Percentiles rank a stretch among this genome's conserved stretches.
Conservation (phyloP, 2,888 invertebrate genomes). For the Linnaemya vulpina region DNA sequence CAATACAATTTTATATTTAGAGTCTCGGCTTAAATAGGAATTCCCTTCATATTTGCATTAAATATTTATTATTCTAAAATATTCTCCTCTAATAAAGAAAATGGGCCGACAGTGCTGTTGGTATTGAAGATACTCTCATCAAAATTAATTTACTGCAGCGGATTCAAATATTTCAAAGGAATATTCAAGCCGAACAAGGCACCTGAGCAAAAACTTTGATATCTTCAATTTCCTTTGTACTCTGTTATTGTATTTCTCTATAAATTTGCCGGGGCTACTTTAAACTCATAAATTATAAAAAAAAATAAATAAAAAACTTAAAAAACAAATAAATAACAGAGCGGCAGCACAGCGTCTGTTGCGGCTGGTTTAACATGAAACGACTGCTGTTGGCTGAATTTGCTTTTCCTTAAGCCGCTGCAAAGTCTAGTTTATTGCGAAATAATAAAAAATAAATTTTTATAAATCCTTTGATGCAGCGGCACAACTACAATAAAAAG, state of each 20-base stretch:
- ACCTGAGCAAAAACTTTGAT: no score
- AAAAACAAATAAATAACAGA: background rate
- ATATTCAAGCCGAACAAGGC: no score
- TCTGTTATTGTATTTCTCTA: background rate
- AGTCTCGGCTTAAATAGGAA: no score
- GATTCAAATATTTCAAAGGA: background rate
- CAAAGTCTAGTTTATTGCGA: slow-evolving; percentile 18
- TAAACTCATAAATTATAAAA: slow-evolving; percentile 5
- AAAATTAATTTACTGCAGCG: no score
- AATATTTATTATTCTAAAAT: no score
- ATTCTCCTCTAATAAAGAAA: no score
- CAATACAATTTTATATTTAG: no score
- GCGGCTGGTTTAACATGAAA: slow-evolving; percentile 25
- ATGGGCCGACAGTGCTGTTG: no score
- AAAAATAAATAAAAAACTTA: background rate
- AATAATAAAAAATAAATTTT: background rate
- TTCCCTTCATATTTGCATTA: no score
- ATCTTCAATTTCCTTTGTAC: background rate
- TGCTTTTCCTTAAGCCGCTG: background rate
- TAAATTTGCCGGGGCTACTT: background rate
- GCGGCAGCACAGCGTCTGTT: background rate
- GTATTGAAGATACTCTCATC: no score
- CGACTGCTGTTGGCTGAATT: slow-evolving; percentile 18
- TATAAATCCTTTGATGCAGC: background rate
- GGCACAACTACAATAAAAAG: background rate